A percentile compares a stretch with the other conserved stretches of the same genome.
Evolutionary conservation across 37 sponge, comb jelly and placozoan genomes (phyloP).

Genomic region (Haliclona indistincta): DNA sequence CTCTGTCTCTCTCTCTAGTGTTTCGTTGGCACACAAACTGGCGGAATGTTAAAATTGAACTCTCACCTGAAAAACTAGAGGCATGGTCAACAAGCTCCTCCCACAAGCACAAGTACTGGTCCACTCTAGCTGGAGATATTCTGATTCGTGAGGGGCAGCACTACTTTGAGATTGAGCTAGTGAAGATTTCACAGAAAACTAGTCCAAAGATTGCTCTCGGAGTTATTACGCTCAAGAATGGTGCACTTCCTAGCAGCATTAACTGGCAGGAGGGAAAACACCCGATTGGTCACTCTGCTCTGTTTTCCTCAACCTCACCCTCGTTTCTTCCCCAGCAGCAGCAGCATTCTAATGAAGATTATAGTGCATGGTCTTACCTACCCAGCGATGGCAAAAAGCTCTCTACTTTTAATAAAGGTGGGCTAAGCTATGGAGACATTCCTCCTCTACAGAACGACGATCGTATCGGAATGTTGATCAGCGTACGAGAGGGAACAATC

Average conservation of each 20-base stretch:
- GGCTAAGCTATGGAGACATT: not conserved
- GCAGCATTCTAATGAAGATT: too few relatives aligned
- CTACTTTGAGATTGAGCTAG: slow-evolving; percentile 44
- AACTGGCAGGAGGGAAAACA: slow-evolving; percentile 38
- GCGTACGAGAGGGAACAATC: slow-evolving; percentile 10
- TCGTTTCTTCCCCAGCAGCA: too few relatives aligned
- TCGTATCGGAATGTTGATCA: slow-evolving; percentile 36
- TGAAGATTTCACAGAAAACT: slow-evolving; percentile 15
- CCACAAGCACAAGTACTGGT: slow-evolving; percentile 19
- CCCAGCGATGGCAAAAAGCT: slow-evolving; percentile 18
- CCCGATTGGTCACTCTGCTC: slow-evolving; percentile 17
- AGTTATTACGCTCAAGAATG: slow-evolving; percentile 20
- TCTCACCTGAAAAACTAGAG: slow-evolving; percentile 19
- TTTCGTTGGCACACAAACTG: slow-evolving; percentile 40
- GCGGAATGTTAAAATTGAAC: slow-evolving; percentile 45
- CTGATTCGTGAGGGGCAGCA: slow-evolving; percentile 14
- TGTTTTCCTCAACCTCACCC: not conserved
- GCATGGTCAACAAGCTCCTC: slow-evolving; percentile 19
- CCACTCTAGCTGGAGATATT: slow-evolving; percentile 18
- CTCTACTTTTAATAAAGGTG: not conserved
- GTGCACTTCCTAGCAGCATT: not conserved
- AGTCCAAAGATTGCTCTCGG: slow-evolving; percentile 40
- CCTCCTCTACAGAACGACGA: slow-evolving; percentile 19
- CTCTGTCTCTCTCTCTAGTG: not conserved
- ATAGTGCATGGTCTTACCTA: slow-evolving; percentile 24